Percentiles rank a stretch among this genome's conserved stretches.
phyloP scores from a whole-genome alignment of 2,797 vertebrate species.

The Eulemur albifrons region DNA sequence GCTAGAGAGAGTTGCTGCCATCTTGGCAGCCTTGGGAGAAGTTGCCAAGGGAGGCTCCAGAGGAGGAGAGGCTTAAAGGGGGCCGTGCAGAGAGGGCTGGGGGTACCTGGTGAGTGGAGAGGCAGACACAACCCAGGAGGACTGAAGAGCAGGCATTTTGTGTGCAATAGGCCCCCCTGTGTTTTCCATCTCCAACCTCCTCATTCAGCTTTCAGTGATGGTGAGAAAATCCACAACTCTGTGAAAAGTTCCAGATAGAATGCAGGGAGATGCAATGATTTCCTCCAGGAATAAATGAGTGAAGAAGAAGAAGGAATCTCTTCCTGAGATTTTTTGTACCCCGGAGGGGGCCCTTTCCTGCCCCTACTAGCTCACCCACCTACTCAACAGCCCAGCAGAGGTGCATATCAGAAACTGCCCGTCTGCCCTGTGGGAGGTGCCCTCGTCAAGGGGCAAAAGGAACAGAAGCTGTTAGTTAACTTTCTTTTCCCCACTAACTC shows the following conservation, averaged over 20 bases:
- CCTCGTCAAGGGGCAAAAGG: neutral
- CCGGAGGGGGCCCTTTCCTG: too few relatives aligned
- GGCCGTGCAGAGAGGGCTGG: neutral
- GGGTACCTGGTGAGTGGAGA: neutral
- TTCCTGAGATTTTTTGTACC: neutral
- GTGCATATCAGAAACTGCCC: neutral
- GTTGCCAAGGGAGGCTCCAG: neutral
- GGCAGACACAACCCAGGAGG: neutral
- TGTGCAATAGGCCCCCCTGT: neutral
- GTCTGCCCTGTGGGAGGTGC: neutral
- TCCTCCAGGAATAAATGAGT: neutral
- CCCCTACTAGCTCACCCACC: too few relatives aligned
- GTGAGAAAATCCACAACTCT: neutral
- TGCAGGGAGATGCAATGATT: neutral
- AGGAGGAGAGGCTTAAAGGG: neutral
- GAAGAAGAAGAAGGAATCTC: neutral
- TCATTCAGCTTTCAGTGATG: neutral
- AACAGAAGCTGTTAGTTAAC: neutral
- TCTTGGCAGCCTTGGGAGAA: neutral
- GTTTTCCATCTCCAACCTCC: neutral
- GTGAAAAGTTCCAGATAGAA: neutral
- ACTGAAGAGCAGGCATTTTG: neutral
- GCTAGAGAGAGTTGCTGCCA: neutral
- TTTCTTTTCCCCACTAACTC: neutral
- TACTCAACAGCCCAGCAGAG: neutral